Evolutionary conservation across 2,888 invertebrate genomes (phyloP).

Genomic region (Luperina testacea): DNA sequence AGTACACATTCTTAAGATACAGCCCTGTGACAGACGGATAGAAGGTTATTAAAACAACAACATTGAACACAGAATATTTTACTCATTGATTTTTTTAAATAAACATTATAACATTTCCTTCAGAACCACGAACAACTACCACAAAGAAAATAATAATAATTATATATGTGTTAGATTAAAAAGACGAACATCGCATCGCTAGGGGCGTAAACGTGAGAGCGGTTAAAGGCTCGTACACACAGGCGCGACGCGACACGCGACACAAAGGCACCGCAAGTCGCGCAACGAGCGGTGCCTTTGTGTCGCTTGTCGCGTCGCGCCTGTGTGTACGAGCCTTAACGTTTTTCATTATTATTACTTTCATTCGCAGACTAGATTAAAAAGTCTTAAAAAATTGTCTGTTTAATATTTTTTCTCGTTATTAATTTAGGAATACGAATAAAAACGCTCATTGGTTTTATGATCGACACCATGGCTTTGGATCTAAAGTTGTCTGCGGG

Average conservation of each 20-base stretch:
- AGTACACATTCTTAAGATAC: not conserved
- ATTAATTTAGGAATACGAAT: not conserved
- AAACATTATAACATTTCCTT: not conserved
- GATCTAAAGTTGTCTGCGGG: not conserved
- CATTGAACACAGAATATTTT: not conserved
- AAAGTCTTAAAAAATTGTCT: conserved; percentile 3
- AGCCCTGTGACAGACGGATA: not conserved
- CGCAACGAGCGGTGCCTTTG: too few relatives aligned
- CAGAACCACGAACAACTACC: not conserved
- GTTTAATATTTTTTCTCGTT: not conserved
- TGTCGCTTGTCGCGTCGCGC: too few relatives aligned
- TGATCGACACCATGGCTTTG: not conserved
- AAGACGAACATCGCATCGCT: not conserved
- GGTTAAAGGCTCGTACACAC: too few relatives aligned
- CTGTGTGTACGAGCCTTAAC: too few relatives aligned
- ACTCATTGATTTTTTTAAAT: conserved; percentile 6
- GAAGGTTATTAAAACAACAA: not conserved
- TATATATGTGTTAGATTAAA: conserved; percentile 19
- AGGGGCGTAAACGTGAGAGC: not conserved
- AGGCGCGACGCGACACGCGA: too few relatives aligned
- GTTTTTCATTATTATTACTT: conserved; percentile 5
- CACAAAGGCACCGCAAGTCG: too few relatives aligned
- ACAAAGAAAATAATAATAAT: not conserved
- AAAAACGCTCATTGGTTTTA: not conserved
- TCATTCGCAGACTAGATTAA: conserved; percentile 5